Base-by-base conservation (phyloP, 2,888 invertebrate genomes). In the Cryptocephalus primarius region DNA sequence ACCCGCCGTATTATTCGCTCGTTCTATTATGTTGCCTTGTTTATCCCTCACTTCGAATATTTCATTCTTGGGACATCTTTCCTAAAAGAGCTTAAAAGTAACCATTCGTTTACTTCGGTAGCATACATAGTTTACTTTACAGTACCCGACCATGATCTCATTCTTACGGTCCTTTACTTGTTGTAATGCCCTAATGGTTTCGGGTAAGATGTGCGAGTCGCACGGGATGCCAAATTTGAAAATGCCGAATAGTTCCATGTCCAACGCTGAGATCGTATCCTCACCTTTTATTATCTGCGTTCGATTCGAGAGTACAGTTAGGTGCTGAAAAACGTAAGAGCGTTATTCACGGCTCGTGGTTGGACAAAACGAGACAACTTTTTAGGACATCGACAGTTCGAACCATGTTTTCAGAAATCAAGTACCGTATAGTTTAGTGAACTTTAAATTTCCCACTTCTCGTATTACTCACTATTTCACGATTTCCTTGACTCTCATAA, bases 1-100 rank as follows among this genome's bases (percentile, higher is more conserved):
- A n/a, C 78, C 80, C 3, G 73, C 79, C 14, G 75, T 75, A 61
- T 80, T 81, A 58, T 80, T 79, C 0, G 74, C 78, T 48, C 61
- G 67, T 67, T 81, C 80, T 33, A 79, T 56, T 40, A 79, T 55
- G 4, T 71, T 68, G 1, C 78, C 76, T 41, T 66, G 59, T 59
- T 72, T 64, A 62, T 82, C 73, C 50, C 70, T 64, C 13, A 76
- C 68, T 60, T 75, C 72, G 58, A 78, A 80, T 45, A 79, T 59
- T 32, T 63, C 54, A 32, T 70, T 64, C 46, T 64, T 64, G 3
- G 62, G 60, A 60, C 80, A 80, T 31, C 69, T 62, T 32, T 65
- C 53, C 75, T 75, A 36, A 42, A 46, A 43, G 11, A 6, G 6
- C 6, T 22, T 22, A 22, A 22, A 22, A 4, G 22, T 22, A 36